Evolutionary conservation across 2,113 vertebrate species (phyloP), one percentile per base, ranked within the genome.

Genomic region (Otus sunia): DNA sequence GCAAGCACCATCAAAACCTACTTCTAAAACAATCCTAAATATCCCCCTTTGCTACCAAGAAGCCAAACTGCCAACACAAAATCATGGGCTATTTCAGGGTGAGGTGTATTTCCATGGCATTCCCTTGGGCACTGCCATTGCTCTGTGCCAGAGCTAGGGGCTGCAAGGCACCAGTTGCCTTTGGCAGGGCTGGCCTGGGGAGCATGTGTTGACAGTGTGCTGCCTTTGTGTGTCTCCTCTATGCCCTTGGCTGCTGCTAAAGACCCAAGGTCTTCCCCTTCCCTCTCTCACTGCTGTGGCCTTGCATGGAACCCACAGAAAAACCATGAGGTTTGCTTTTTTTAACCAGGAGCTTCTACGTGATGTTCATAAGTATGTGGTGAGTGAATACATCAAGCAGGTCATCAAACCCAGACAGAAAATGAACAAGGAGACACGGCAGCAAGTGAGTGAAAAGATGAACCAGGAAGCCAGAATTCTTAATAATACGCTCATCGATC

Each of bases 391-490:
- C 30, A 78, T 98, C 43, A 56, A 2, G 0, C 96, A 97, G 84
- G 95, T 60, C 17, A 96, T 98, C 93, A 97, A 88, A 86, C 88
- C 94, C 2, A 94, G 60, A 1, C 12, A 84, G 88, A 97, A 86
- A 69, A 96, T 98, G 49, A 97, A 91, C 10, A 36, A 26, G 0
- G 25, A 32, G 1, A 96, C 94, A 27, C 94, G 97, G 3, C 15
- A 91, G 55, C 39, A n/a, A 10, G 75, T 96, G 41, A 95, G 98
- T 8, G 43, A 92, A 50, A 98, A 96, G 91, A 98, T 98, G 97
- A 91, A 30, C 13, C 29, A 37, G 6, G 98, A 98, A 17, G 96
- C 97, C 11, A 32, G 32, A 72, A 67, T 93, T 73, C 96, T 98
- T 25, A 37, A 86, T 15, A 21, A 63, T 3, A 81, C 13, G 6